These are phyloP conservation scores for Leptobrachium ailaonicum DNA, from an alignment of 2,113 vertebrate species.

Conservation along the genomic window DNA sequence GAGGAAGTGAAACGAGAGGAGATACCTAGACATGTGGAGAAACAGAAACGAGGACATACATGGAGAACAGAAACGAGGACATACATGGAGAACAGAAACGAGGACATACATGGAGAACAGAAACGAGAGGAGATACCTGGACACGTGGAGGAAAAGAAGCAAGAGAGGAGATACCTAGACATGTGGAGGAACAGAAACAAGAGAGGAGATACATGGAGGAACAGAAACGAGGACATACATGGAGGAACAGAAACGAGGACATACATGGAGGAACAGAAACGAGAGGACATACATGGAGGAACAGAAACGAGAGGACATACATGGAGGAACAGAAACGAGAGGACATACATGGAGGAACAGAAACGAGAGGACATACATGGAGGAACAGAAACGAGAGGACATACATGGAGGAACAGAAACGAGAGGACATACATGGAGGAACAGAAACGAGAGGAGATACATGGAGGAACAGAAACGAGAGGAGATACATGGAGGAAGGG, in stretches of 20 bases:
- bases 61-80: no score
- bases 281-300: no score
- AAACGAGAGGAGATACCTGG: not conserved
- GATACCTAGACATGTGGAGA: no score
- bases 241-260: not conserved
- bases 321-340: no score
- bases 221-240: not conserved
- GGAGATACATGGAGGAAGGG: constrained; percentile 18
- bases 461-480: not conserved
- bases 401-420: no score
- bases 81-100: no score
- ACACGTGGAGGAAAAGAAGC: not conserved
- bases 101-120: no score
- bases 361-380: no score
- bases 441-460: not conserved
- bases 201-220: not conserved
- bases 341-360: no score
- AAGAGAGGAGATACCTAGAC: not conserved
- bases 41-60: no score
- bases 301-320: no score
- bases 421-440: not conserved
- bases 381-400: not conserved
- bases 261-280: not conserved
- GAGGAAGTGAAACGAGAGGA: no score
- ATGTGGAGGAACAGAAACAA: not conserved